Conservation (phyloP, 2,797 vertebrate species). For the Takifugu ocellatus region DNA sequence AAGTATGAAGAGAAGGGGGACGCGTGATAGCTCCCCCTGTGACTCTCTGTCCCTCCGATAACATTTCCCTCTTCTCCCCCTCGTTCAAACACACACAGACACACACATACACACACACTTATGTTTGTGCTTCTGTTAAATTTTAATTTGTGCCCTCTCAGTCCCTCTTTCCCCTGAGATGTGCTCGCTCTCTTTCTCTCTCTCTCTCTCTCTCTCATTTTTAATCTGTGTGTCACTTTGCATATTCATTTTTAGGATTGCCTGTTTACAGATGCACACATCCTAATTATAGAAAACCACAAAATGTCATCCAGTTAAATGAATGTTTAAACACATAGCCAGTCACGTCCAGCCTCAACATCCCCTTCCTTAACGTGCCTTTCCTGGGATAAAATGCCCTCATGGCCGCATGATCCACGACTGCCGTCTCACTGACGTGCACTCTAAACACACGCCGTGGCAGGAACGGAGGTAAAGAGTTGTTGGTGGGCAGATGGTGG, state of each 20-base stretch:
- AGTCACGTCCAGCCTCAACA: background rate
- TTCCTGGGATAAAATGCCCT: slow-evolving; percentile 11
- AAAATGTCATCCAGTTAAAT: slow-evolving; percentile 19
- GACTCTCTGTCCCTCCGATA: slow-evolving; percentile 47
- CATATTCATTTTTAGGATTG: slow-evolving; percentile 10
- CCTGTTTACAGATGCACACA: slow-evolving; percentile 7
- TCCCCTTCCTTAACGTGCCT: background rate
- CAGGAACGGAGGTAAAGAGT: slow-evolving; percentile 24
- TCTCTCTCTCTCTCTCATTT: background rate
- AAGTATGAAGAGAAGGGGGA: slow-evolving; percentile 55
- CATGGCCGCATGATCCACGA: background rate
- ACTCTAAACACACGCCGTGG: slow-evolving; percentile 5
- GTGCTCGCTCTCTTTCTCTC: background rate
- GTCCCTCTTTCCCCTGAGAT: slow-evolving; percentile 10
- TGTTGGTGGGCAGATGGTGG: slow-evolving; percentile 53
- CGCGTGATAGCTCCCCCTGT: slow-evolving; percentile 52
- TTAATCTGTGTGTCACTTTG: slow-evolving; percentile 13
- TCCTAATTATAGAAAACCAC: slow-evolving; percentile 7
- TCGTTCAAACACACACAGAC: background rate
- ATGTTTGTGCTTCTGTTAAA: slow-evolving; percentile 19
- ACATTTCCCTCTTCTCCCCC: slow-evolving; percentile 18
- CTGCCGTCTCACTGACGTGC: slow-evolving; percentile 1
- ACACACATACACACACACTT: background rate
- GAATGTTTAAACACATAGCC: slow-evolving; percentile 16
- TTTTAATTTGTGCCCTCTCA: slow-evolving; percentile 32